Base-by-base conservation (phyloP, 2,888 invertebrate genomes). In the Cataglyphis altisquamis region DNA sequence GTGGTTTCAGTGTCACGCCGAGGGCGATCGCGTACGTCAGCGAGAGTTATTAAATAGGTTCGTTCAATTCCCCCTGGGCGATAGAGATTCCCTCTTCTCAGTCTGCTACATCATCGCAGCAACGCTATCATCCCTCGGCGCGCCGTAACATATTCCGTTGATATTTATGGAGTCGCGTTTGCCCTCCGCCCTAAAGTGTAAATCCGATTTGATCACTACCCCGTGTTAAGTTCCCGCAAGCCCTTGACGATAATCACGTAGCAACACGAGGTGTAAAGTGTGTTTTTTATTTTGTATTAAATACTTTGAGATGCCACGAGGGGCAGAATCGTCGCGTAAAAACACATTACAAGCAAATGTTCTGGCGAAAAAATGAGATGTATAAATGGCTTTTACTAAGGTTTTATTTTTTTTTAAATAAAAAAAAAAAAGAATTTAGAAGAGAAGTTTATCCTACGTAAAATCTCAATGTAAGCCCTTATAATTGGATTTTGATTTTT, bases 31-130 rank as follows among this genome's bases (percentile, higher is more conserved):
- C 48, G 87, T 85, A 88, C 86, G 84, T 90, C 84, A 84, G 78
- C 89, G 86, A 77, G 87, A 91, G 90, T 92, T 92, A 92, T 93
- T 93, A 92, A 92, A 90, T 90, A 90, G 84, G 90, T 93, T 92
- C 91, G 90, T 90, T 91, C 90, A 92, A 92, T 93, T 92, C 93
- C 92, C 93, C 70, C 84, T 84, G 89, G 93, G 73, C 91, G 87
- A 90, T 90, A 85, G 82, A 84, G 89, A 88, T 80, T 85, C 63
- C 82, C 48, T 83, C 84, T 87, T 84, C 67, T 68, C 77, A 86
- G 85, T 75, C 84, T 72, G 81, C 87, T 70, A 84, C 86, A 55
- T 74, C 67, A 45, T 72, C 66, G 81, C 74, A 41, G 74, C 63
- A 81, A 81, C 75, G 75, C 45, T 67, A 85, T 88, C 88, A 62